Conservation (phyloP, 2,888 invertebrate genomes). For the Sarcophaga caerulescens region DNA sequence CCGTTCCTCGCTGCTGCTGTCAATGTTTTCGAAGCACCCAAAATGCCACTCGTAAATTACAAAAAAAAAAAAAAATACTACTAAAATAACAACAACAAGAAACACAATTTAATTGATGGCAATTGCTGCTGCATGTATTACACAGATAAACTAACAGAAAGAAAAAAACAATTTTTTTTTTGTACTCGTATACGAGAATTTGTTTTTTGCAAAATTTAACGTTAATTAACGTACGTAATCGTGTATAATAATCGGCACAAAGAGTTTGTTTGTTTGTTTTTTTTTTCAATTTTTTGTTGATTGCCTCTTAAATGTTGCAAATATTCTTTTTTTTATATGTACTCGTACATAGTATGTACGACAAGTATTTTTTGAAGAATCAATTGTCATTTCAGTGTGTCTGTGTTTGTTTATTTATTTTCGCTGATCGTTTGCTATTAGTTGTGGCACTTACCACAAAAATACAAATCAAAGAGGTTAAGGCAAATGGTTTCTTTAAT, state of each 20-base stretch:
- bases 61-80: too few species aligned
- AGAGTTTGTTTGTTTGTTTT: slow-evolving; percentile 33
- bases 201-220: slow-evolving; percentile 61
- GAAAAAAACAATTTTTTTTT: slow-evolving; percentile 6
- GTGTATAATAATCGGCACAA: slow-evolving; percentile 65
- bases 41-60: slow-evolving; percentile 43
- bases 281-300: neutral
- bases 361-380: slow-evolving; percentile 58
- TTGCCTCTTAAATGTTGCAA: neutral
- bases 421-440: neutral
- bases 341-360: slow-evolving; percentile 5
- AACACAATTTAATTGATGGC: slow-evolving; percentile 65
- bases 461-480: slow-evolving; percentile 65
- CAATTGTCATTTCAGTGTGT: slow-evolving; percentile 64
- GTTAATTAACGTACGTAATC: slow-evolving; percentile 69
- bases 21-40: slow-evolving; percentile 45
- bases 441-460: slow-evolving; percentile 47
- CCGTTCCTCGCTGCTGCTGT: neutral
- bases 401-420: neutral
- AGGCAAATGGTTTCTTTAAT: slow-evolving; percentile 44
- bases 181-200: slow-evolving; percentile 41
- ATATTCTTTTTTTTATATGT: neutral
- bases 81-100: slow-evolving; percentile 5
- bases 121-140: slow-evolving; percentile 66
- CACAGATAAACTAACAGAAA: slow-evolving; percentile 45